Conservation (phyloP, 2,888 invertebrate genomes). For the Lepidocyrtoides sp. region DNA sequence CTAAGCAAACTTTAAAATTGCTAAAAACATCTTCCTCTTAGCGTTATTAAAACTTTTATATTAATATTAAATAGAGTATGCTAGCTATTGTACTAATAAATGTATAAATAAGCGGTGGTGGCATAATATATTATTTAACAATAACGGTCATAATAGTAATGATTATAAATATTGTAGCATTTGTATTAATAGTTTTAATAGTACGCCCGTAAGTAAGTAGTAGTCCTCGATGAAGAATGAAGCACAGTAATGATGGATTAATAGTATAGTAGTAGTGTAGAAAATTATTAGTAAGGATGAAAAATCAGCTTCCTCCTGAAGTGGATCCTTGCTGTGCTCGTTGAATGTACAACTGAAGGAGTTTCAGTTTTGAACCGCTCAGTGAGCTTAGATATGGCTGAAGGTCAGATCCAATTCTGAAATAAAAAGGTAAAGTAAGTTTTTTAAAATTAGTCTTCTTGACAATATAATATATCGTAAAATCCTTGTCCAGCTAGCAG, state of each 20-base stretch:
- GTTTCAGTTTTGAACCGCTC: slow-evolving; percentile 95
- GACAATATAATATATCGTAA: too few species aligned
- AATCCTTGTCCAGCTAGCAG: neutral
- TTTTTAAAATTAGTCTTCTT: neutral
- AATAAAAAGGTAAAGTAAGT: slow-evolving; percentile 3
- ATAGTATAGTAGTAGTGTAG: neutral
- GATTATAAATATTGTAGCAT: neutral
- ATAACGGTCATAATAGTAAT: neutral
- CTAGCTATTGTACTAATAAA: slow-evolving; percentile 9
- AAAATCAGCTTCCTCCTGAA: slow-evolving; percentile 78
- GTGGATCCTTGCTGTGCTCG: slow-evolving; percentile 87
- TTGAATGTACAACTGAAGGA: slow-evolving; percentile 93
- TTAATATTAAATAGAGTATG: neutral
- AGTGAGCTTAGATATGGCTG: slow-evolving; percentile 93
- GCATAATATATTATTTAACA: slow-evolving; percentile 12
- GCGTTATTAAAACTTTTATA: neutral
- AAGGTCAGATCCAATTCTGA: slow-evolving; percentile 84
- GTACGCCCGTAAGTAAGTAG: neutral
- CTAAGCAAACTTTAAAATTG: neutral
- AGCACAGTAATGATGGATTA: slow-evolving; percentile 14
- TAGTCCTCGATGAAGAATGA: slow-evolving; percentile 10
- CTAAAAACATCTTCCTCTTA: slow-evolving; percentile 30
- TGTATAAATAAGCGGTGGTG: slow-evolving; percentile 63
- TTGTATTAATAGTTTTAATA: neutral
- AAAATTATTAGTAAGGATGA: neutral